phyloP scores from a whole-genome alignment of 2,113 vertebrate species.

The Myodes glareolus region DNA sequence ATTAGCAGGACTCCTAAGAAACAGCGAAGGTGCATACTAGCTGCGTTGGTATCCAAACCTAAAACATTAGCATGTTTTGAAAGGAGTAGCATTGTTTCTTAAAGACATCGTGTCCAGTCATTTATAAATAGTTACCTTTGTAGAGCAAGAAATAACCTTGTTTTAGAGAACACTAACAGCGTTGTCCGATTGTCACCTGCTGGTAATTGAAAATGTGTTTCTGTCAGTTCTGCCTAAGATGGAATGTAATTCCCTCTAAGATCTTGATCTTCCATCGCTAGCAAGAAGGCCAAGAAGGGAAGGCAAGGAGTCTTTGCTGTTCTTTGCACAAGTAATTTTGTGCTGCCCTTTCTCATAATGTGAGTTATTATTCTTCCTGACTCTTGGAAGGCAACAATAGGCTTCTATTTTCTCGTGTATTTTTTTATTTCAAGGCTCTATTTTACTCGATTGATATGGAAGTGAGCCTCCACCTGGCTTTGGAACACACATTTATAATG shows the following conservation, averaged over 20 bases:
- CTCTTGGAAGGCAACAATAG: slow-evolving; percentile 76
- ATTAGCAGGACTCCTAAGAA: slow-evolving; percentile 49
- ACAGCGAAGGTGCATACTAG: slow-evolving; percentile 64
- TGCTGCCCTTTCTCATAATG: slow-evolving; percentile 87
- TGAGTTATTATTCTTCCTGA: slow-evolving; percentile 86
- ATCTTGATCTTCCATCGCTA: slow-evolving; percentile 87
- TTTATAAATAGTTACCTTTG: slow-evolving; percentile 86
- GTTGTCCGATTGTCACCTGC: slow-evolving; percentile 84
- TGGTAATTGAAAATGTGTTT: slow-evolving; percentile 90
- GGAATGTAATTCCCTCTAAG: slow-evolving; percentile 87
- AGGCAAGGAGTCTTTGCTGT: slow-evolving; percentile 83
- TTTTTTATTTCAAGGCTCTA: slow-evolving; percentile 68
- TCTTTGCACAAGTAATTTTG: slow-evolving; percentile 84
- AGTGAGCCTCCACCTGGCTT: slow-evolving; percentile 62
- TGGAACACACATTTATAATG: slow-evolving; percentile 69
- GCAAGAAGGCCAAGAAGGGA: slow-evolving; percentile 82
- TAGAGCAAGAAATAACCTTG: slow-evolving; percentile 87
- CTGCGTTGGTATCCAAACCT: slow-evolving; percentile 63
- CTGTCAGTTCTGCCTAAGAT: slow-evolving; percentile 85
- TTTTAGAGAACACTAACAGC: slow-evolving; percentile 82
- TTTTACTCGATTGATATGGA: slow-evolving; percentile 75
- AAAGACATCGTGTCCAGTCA: slow-evolving; percentile 78
- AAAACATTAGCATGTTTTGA: slow-evolving; percentile 66
- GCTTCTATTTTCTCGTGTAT: background rate
- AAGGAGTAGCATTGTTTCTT: slow-evolving; percentile 81